These are phyloP conservation scores for Fulmarus glacialis DNA, from an alignment of 2,113 vertebrate species.

Conservation along the genomic window DNA sequence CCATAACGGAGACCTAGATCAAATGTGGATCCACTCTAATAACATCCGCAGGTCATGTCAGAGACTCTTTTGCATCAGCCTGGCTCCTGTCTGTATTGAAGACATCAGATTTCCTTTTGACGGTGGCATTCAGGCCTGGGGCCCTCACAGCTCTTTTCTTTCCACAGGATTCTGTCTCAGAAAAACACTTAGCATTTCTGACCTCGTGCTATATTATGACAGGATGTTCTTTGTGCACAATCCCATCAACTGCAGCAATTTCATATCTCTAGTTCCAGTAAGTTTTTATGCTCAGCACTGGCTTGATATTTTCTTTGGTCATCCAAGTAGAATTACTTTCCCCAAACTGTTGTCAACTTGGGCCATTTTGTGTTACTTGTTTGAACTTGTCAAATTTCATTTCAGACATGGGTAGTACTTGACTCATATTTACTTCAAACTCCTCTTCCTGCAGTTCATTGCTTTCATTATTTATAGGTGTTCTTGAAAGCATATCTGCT, in stretches of 20 bases:
- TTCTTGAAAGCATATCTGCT: conserved; percentile 60
- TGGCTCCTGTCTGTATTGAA: not conserved
- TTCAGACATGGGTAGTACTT: conserved; percentile 50
- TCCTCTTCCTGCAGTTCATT: conserved; percentile 57
- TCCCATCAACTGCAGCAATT: not conserved
- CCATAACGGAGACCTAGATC: rapidly evolving
- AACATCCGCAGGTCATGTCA: not conserved
- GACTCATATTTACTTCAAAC: conserved; percentile 60
- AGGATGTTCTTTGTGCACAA: conserved; percentile 12
- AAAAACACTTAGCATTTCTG: not conserved
- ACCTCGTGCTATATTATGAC: not conserved
- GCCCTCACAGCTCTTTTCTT: not conserved
- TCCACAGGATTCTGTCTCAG: not conserved
- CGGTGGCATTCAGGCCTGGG: not conserved
- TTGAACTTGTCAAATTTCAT: conserved; percentile 66
- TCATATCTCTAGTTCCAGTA: not conserved
- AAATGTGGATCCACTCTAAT: not conserved
- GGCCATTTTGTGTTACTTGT: conserved; percentile 67
- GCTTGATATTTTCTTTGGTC: conserved; percentile 51
- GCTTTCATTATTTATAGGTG: conserved; percentile 68
- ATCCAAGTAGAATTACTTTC: conserved; percentile 50
- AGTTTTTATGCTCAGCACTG: conserved; percentile 39
- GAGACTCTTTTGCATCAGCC: not conserved
- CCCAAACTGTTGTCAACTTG: conserved; percentile 54
- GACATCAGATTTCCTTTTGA: not conserved